Base-by-base conservation (phyloP, 2,888 invertebrate species). In the Eupelmus urozonus region DNA sequence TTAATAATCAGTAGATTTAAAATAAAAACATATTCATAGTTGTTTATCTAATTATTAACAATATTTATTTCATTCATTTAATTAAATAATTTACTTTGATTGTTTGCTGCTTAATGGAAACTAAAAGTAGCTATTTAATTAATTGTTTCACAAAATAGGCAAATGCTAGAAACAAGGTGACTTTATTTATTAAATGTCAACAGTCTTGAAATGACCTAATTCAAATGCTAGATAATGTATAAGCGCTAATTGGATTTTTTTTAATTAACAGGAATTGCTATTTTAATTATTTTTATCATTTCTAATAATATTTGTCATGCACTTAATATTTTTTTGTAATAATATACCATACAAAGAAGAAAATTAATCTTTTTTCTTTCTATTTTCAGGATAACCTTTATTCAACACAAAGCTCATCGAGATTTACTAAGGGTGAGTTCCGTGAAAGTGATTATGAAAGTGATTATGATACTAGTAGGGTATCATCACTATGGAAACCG, bases 361-460 rank as follows among this genome's bases (percentile, higher is more conserved):
- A n/a, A n/a, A n/a, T n/a, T 53, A 20, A 18, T 25, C 13, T 51
- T 66, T 53, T 2, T 63, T 40, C n/a, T 71, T 25, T 18, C 20
- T 66, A 87, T 85, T 76, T 87, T 87, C 86, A 87, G 82, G 87
- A 85, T 51, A 90, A 89, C 82, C 87, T 90, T 1, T 91, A 92
- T 51, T 91, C 91, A 34, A 92, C 92, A 65, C 91, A 92, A 27
- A 93, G 92, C 88, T 94, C 94, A 73, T 93, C 93, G 27, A 94
- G 92, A 89, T 94, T 94, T 87, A 89, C 92, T 23, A 93, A 92
- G 78, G 80, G 93, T 82, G 93, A 93, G 89, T 93, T 93, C 87
- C 91, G 91, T 69, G 93, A 93, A 87, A 94, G 93, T 85, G 94
- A 94, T 86, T 94, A 94, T 85, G 94, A 94, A 89, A 94, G 94